Conservation (phyloP, 2,888 invertebrate species). For the Leistus spinibarbis region DNA sequence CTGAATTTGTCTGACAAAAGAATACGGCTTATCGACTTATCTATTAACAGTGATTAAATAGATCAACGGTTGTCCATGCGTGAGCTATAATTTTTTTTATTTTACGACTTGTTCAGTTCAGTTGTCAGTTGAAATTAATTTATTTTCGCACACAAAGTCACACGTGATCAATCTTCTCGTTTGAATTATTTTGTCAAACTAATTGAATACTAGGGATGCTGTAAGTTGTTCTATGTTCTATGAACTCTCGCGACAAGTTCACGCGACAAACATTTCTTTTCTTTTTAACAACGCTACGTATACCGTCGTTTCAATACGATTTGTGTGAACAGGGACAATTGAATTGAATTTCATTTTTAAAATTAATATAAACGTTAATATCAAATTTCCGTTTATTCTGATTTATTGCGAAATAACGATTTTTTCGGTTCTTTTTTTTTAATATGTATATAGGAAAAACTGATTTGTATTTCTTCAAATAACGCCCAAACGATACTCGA, state of each 20-base stretch:
- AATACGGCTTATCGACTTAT: no score
- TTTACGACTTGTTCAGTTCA: no score
- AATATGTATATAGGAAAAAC: no score
- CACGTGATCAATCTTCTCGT: slow-evolving; percentile 29
- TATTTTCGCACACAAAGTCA: slow-evolving; percentile 14
- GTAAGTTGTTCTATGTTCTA: neutral
- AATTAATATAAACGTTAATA: no score
- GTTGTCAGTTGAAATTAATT: slow-evolving; percentile 6
- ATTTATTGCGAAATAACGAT: no score
- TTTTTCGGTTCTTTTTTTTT: no score
- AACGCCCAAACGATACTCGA: no score
- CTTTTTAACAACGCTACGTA: neutral
- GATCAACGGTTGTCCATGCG: neutral
- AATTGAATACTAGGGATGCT: slow-evolving; percentile 15
- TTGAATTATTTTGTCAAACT: slow-evolving; percentile 29
- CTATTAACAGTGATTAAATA: neutral
- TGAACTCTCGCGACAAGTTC: neutral
- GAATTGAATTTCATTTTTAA: neutral
- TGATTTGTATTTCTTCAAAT: no score
- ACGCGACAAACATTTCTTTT: neutral
- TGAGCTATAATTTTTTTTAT: neutral
- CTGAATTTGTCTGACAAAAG: no score
- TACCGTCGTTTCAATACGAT: neutral
- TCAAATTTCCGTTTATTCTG: no score
- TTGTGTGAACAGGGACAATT: neutral